phyloP scores from a whole-genome alignment of 1,140 invertebrate species.

The Sycobia sp. region DNA sequence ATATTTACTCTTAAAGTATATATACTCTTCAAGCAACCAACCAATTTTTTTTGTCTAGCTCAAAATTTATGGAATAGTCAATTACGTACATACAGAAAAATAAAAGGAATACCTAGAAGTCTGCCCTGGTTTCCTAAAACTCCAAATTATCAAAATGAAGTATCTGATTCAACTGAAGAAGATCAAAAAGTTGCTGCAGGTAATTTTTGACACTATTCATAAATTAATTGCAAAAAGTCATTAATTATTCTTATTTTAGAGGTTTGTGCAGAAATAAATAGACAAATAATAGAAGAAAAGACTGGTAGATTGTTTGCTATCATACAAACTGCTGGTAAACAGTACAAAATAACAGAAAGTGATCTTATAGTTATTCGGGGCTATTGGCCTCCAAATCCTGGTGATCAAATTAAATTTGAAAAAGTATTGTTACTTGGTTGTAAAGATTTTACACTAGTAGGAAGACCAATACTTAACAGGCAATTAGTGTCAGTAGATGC shows the following conservation, averaged over 20 bases:
- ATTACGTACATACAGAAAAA: conserved; percentile 13
- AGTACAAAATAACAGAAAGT: conserved; percentile 85
- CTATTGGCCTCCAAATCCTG: conserved; percentile 81
- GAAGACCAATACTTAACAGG: conserved; percentile 77
- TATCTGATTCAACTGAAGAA: conserved; percentile 40
- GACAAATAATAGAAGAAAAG: conserved; percentile 61
- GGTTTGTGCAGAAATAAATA: conserved; percentile 66
- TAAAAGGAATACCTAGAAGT: conserved; percentile 20
- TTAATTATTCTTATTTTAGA: conserved; percentile 40
- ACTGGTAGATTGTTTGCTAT: conserved; percentile 85
- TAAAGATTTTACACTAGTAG: conserved; percentile 85
- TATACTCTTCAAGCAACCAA: not conserved
- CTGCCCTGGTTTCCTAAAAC: conserved; percentile 45
- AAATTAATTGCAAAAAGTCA: conserved; percentile 1
- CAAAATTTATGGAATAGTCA: conserved; percentile 10
- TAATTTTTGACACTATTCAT: conserved; percentile 14
- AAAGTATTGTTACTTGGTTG: conserved; percentile 86
- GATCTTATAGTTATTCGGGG: conserved; percentile 85
- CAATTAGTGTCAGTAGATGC: conserved; percentile 79
- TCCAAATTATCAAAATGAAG: conserved; percentile 38
- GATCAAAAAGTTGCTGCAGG: conserved; percentile 45
- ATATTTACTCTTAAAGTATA: not conserved
- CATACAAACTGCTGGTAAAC: conserved; percentile 80
- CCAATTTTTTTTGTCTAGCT: not conserved
- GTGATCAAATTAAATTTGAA: conserved; percentile 83